These are phyloP conservation scores for Musca vetustissima DNA, from an alignment of 1,140 invertebrate genomes.

Conservation along the genomic window DNA sequence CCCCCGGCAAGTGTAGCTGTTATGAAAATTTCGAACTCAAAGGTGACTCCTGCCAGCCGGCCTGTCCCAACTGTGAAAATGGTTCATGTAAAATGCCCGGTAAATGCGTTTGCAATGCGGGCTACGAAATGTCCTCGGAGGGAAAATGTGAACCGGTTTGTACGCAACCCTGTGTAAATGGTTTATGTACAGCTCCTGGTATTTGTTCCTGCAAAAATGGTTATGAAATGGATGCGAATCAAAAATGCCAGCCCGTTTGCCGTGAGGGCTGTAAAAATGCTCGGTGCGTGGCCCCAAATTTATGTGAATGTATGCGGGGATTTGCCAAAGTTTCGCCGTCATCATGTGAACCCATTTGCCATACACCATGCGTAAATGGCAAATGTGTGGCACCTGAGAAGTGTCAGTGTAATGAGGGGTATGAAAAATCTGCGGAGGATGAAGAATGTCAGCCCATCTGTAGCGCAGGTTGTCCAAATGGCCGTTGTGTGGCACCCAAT, in stretches of 20 bases:
- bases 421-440: slow-evolving; percentile 2
- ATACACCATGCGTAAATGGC: slow-evolving; percentile 48
- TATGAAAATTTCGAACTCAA: neutral
- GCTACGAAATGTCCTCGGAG: slow-evolving; percentile 58
- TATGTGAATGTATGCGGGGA: slow-evolving; percentile 52
- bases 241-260: slow-evolving; percentile 49
- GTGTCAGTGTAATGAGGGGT: slow-evolving; percentile 66
- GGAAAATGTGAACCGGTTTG: slow-evolving; percentile 40
- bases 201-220: slow-evolving; percentile 13
- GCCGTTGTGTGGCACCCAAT: slow-evolving; percentile 57
- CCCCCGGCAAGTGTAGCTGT: slow-evolving; percentile 20
- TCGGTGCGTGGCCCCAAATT: slow-evolving; percentile 34
- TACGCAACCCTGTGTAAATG: slow-evolving; percentile 58
- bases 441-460: neutral
- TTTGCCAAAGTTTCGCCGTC: slow-evolving; percentile 56
- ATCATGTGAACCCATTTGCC: slow-evolving; percentile 43
- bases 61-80: slow-evolving; percentile 32
- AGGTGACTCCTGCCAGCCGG: slow-evolving; percentile 6
- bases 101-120: slow-evolving; percentile 63
- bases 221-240: neutral
- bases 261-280: slow-evolving; percentile 43
- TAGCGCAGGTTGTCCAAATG: slow-evolving; percentile 38
- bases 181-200: slow-evolving; percentile 53
- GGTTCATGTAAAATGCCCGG: slow-evolving; percentile 56
- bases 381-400: slow-evolving; percentile 54